phyloP scores from a whole-genome alignment of 2,888 invertebrate species.

The Zele albiditarsus region DNA sequence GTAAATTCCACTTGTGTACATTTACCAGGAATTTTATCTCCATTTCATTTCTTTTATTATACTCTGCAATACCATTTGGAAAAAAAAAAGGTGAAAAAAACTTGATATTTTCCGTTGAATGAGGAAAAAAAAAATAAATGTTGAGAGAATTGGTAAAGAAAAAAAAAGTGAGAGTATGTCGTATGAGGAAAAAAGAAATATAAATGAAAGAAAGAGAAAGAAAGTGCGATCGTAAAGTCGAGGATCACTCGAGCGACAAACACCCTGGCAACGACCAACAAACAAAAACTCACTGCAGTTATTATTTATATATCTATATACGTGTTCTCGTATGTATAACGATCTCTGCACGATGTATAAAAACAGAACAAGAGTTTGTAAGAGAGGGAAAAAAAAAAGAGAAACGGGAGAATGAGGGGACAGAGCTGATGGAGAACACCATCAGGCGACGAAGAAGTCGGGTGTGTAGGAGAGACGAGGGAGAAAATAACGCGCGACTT shows the following conservation, averaged over 20 bases:
- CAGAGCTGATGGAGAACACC: constrained; percentile 14
- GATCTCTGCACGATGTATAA: background rate
- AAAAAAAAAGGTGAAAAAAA: background rate
- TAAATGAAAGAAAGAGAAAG: constrained; percentile 29
- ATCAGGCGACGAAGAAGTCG: constrained; percentile 46
- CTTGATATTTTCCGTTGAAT: background rate
- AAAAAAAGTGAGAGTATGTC: constrained; percentile 10
- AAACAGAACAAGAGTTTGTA: background rate
- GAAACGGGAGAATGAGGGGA: constrained; percentile 5
- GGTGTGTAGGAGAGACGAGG: constrained; percentile 60
- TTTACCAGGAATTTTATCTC: constrained; percentile 6
- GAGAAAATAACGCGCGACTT: constrained; percentile 67
- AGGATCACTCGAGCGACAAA: constrained; percentile 59
- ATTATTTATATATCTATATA: constrained; percentile 18
- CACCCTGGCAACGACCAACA: constrained; percentile 56
- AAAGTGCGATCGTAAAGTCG: constrained; percentile 48
- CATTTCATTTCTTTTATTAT: background rate
- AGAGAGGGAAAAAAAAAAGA: background rate
- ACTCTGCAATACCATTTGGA: background rate
- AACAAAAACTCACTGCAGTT: constrained; percentile 56
- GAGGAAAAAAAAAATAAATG: background rate
- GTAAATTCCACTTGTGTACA: constrained; percentile 16
- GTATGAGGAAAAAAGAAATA: constrained; percentile 28
- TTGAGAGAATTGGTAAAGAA: background rate
- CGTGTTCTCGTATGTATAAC: constrained; percentile 6